Evolutionary conservation across 2,113 vertebrate species (phyloP).

Genomic region (Electrona antarctica): DNA sequence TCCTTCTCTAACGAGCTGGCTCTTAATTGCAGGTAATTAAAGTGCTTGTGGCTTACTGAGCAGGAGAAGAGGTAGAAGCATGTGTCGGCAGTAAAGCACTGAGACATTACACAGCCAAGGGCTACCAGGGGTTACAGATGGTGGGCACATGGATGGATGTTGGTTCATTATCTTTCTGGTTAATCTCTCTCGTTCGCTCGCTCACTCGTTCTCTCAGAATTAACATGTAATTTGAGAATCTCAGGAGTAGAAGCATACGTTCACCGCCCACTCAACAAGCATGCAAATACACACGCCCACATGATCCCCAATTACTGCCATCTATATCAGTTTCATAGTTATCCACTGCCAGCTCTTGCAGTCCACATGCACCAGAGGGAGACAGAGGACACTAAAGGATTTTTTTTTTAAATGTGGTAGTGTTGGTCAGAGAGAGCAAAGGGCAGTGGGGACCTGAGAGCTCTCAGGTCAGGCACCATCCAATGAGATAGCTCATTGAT

Average conservation of each 20-base stretch:
- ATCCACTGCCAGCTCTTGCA: neutral
- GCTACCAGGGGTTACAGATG: slow-evolving; percentile 15
- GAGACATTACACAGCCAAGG: slow-evolving; percentile 10
- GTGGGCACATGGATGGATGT: neutral
- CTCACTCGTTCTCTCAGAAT: neutral
- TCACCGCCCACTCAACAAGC: neutral
- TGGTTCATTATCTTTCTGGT: slow-evolving; percentile 7
- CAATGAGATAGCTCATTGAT: neutral
- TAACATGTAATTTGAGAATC: slow-evolving; percentile 28
- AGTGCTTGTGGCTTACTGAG: slow-evolving; percentile 39
- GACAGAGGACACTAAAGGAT: slow-evolving; percentile 15
- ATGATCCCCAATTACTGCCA: neutral
- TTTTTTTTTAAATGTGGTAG: neutral
- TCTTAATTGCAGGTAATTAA: slow-evolving; percentile 58
- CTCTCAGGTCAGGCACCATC: neutral
- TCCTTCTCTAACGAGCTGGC: slow-evolving; percentile 30
- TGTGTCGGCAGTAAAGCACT: slow-evolving; percentile 27
- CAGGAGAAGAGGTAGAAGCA: slow-evolving; percentile 31
- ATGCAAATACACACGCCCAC: slow-evolving; percentile 1
- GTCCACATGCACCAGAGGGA: slow-evolving; percentile 26
- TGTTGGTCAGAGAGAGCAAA: neutral
- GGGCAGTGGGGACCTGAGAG: neutral
- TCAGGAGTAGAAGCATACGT: slow-evolving; percentile 10
- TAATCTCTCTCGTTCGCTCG: neutral
- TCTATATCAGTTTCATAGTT: neutral